A percentile compares a stretch with the other conserved stretches of the same genome.
These are phyloP conservation scores for Sminthurides bifidus DNA, from an alignment of 1,140 invertebrate genomes.

Conservation along the genomic window DNA sequence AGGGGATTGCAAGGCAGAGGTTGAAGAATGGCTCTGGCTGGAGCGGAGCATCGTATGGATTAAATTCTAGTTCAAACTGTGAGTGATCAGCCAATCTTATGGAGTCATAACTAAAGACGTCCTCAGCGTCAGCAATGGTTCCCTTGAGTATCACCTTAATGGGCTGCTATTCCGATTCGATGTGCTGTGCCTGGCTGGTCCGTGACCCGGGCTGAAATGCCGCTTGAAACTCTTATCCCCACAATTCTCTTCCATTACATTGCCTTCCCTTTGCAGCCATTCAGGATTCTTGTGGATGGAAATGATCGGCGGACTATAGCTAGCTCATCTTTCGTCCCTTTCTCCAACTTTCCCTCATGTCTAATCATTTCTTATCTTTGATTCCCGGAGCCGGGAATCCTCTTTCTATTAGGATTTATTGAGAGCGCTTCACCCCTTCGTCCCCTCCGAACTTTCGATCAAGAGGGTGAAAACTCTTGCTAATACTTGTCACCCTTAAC, in stretches of 20 bases:
- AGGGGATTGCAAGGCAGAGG: too few relatives aligned
- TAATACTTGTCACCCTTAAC: too few relatives aligned
- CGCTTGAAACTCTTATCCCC: too few relatives aligned
- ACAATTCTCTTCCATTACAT: background rate
- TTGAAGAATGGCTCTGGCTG: background rate
- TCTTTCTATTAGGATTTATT: slow-evolving; percentile 31
- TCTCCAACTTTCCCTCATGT: slow-evolving; percentile 4
- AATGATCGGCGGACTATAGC: background rate
- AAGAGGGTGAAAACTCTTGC: too few relatives aligned
- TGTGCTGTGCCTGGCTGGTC: slow-evolving; percentile 10
- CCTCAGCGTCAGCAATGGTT: slow-evolving; percentile 21
- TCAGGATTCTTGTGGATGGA: background rate
- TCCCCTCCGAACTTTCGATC: too few relatives aligned
- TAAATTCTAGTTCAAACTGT: slow-evolving; percentile 16
- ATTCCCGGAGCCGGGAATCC: slow-evolving; percentile 18
- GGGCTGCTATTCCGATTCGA: slow-evolving; percentile 22
- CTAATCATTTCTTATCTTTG: too few relatives aligned
- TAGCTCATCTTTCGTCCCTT: background rate
- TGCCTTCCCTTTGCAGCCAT: background rate
- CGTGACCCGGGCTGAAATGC: too few relatives aligned
- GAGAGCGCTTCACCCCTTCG: slow-evolving; percentile 15
- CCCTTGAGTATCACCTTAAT: slow-evolving; percentile 26
- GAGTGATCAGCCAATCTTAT: slow-evolving; percentile 18
- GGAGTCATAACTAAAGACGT: slow-evolving; percentile 13
- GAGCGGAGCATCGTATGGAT: slow-evolving; percentile 6